phyloP scores from a whole-genome alignment of 2,797 vertebrate species.

The Artibeus lituratus region DNA sequence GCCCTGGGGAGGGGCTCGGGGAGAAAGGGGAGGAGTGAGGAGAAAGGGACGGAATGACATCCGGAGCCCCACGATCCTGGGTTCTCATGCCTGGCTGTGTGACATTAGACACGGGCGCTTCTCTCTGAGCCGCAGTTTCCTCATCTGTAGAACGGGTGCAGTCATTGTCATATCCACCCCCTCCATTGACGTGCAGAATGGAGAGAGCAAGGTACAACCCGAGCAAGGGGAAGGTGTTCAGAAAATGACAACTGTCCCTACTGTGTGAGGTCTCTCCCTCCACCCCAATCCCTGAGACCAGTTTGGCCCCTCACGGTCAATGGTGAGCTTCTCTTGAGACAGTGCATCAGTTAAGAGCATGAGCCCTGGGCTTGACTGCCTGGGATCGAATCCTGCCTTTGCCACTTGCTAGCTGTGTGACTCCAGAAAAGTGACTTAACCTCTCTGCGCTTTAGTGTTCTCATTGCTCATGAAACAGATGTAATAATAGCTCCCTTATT shows the following conservation, averaged over 20 bases:
- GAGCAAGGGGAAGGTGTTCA: background rate
- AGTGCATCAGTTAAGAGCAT: background rate
- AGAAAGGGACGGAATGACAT: background rate
- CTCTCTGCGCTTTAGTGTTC: background rate
- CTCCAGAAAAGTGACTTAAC: background rate
- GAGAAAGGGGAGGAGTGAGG: no score
- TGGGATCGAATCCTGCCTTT: background rate
- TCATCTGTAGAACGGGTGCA: background rate
- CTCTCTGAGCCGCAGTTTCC: background rate
- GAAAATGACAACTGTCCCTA: background rate
- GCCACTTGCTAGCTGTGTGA: no score
- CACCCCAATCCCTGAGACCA: background rate
- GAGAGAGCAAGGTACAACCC: background rate
- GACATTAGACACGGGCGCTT: background rate
- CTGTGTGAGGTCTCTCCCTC: background rate
- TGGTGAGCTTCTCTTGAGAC: background rate
- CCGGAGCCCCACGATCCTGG: background rate
- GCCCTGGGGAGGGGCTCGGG: no score
- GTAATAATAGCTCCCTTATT: background rate
- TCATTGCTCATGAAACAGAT: rapidly evolving
- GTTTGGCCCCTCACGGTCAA: background rate
- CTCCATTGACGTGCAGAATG: background rate
- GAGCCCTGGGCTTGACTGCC: background rate
- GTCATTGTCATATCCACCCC: background rate
- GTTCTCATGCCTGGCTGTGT: background rate